Conservation (phyloP, 2,113 vertebrate genomes). For the Megaceryle maxima region DNA sequence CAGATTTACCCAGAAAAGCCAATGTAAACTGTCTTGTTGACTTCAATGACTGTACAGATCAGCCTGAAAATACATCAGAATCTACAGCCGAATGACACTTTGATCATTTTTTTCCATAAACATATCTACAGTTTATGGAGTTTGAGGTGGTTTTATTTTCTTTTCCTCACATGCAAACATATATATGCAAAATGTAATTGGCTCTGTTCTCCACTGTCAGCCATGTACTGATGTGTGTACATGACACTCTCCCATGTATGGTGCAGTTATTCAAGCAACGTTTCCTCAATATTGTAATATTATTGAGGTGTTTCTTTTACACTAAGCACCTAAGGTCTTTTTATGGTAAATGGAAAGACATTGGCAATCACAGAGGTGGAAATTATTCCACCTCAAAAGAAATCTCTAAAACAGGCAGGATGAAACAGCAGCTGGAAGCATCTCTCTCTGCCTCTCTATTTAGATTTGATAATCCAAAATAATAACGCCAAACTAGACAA, state of each 20-base stretch:
- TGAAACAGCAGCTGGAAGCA: not conserved
- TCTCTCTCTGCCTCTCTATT: not conserved
- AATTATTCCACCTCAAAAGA: not conserved
- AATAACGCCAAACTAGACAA: not conserved
- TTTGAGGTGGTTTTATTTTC: not conserved
- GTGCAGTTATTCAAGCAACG: not conserved
- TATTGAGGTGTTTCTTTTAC: not conserved
- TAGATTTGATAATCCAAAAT: not conserved
- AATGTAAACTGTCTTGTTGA: not conserved
- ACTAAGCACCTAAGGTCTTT: not conserved
- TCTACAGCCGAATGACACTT: not conserved
- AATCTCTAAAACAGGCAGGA: not conserved
- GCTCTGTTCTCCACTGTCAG: not conserved
- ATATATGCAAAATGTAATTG: not conserved
- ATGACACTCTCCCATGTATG: not conserved
- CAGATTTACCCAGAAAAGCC: not conserved
- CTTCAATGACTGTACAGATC: not conserved
- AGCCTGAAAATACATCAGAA: not conserved
- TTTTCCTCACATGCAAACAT: not conserved
- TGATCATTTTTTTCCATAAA: not conserved
- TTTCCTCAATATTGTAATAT: not conserved
- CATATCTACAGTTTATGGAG: not conserved
- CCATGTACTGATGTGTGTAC: not conserved
- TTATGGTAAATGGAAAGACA: not conserved
- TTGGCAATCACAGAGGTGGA: not conserved